Evolutionary conservation across 1,140 invertebrate genomes (phyloP).

Genomic region (Neuroterus valhalla): DNA sequence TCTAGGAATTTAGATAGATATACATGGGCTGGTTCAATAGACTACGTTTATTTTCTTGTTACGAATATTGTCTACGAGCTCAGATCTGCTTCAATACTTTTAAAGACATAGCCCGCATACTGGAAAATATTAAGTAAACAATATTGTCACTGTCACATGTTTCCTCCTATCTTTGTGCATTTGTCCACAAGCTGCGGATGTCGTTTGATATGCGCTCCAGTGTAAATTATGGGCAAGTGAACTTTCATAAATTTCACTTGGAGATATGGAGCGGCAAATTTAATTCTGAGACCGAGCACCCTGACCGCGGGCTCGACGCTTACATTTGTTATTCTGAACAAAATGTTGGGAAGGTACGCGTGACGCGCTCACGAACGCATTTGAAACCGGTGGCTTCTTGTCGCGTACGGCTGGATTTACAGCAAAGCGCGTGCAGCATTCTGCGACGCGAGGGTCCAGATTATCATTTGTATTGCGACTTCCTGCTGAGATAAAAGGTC

Average conservation of each 20-base stretch:
- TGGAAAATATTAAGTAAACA: too few species aligned
- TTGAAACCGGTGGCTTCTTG: slow-evolving; percentile 14
- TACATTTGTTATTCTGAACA: slow-evolving; percentile 1
- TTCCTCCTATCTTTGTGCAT: background rate
- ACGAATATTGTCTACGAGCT: too few species aligned
- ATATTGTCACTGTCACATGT: background rate
- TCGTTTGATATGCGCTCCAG: slow-evolving; percentile 56
- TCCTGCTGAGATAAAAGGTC: slow-evolving; percentile 57
- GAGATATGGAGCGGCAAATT: slow-evolving; percentile 67
- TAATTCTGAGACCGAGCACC: slow-evolving; percentile 56
- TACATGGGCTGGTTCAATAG: too few species aligned
- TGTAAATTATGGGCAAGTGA: slow-evolving; percentile 60
- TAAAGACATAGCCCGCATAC: too few species aligned
- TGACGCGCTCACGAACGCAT: slow-evolving; percentile 34
- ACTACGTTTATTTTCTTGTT: too few species aligned
- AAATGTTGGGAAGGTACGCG: slow-evolving; percentile 13
- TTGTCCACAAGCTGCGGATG: slow-evolving; percentile 3
- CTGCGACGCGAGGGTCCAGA: slow-evolving; percentile 33
- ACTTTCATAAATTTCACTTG: slow-evolving; percentile 62
- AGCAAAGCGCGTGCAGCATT: slow-evolving; percentile 27
- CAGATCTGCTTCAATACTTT: too few species aligned
- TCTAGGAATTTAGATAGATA: too few species aligned
- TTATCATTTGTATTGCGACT: slow-evolving; percentile 57
- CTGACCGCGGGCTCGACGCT: slow-evolving; percentile 33
- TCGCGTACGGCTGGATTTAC: slow-evolving; percentile 31